Conservation (phyloP, 2,797 vertebrate genomes). For the Macrochelys suwanniensis region DNA sequence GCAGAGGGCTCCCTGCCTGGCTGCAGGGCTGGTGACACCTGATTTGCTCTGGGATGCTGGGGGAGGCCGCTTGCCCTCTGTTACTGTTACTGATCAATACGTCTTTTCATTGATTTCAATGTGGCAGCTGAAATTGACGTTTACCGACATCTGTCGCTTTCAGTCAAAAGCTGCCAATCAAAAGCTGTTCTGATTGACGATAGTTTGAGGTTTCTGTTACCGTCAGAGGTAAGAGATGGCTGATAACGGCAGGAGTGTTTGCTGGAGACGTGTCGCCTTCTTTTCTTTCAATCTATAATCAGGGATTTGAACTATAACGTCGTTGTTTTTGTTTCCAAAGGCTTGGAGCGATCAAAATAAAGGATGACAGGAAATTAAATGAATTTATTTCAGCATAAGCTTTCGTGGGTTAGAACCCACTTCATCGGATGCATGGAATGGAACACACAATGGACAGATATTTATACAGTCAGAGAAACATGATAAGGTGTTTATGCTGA, state of each 20-base stretch:
- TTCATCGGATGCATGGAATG: too few relatives aligned
- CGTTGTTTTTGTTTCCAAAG: background rate
- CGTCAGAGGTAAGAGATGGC: background rate
- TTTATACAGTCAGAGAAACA: too few relatives aligned
- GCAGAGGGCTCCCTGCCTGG: background rate
- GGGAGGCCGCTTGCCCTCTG: background rate
- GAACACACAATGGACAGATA: too few relatives aligned
- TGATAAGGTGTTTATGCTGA: too few relatives aligned
- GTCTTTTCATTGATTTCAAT: background rate
- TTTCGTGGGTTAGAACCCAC: too few relatives aligned
- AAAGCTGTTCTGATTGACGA: background rate
- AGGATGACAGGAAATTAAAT: background rate
- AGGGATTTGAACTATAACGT: background rate
- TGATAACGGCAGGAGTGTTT: background rate
- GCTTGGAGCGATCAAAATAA: background rate
- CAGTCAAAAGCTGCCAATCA: background rate
- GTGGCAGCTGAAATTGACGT: background rate
- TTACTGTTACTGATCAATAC: background rate
- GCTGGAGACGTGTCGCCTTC: background rate
- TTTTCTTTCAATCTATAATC: background rate
- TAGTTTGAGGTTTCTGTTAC: background rate
- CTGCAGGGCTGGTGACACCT: background rate
- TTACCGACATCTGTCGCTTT: background rate
- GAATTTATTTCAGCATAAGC: too few relatives aligned
- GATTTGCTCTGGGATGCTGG: rapidly evolving